phyloP scores from a whole-genome alignment of 2,113 vertebrate genomes.

The Nycticebus coucang region DNA sequence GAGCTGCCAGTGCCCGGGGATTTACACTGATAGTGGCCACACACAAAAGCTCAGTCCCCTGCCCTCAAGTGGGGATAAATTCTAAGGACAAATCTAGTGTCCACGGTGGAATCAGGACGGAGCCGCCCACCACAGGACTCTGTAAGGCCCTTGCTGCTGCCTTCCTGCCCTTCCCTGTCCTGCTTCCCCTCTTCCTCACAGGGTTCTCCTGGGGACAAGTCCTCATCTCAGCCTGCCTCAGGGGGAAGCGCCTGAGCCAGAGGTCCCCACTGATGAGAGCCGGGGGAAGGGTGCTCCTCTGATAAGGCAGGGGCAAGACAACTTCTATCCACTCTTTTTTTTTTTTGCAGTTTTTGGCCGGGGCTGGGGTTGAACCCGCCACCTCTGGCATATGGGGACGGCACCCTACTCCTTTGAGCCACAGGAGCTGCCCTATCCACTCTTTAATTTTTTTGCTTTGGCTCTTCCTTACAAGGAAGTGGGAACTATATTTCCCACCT shows the following conservation, averaged over 20 bases:
- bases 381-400: too few relatives aligned
- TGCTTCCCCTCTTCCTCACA: neutral
- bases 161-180: too few relatives aligned
- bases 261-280: neutral
- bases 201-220: neutral
- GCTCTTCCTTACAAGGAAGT: too few relatives aligned
- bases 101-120: too few relatives aligned
- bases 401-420: too few relatives aligned
- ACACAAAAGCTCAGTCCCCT: neutral
- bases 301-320: neutral
- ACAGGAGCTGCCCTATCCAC: too few relatives aligned
- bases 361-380: too few relatives aligned
- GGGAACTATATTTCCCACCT: too few relatives aligned
- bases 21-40: fast-evolving
- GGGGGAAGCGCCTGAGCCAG: neutral
- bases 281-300: neutral
- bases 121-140: neutral
- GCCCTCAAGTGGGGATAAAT: neutral
- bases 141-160: too few relatives aligned
- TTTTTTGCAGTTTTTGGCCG: neutral
- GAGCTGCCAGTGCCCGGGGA: neutral
- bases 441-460: neutral
- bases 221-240: neutral
- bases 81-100: neutral
- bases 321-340: fast-evolving